These are phyloP conservation scores for Garra rufa DNA, from an alignment of 2,113 vertebrate species.

Conservation along the genomic window DNA sequence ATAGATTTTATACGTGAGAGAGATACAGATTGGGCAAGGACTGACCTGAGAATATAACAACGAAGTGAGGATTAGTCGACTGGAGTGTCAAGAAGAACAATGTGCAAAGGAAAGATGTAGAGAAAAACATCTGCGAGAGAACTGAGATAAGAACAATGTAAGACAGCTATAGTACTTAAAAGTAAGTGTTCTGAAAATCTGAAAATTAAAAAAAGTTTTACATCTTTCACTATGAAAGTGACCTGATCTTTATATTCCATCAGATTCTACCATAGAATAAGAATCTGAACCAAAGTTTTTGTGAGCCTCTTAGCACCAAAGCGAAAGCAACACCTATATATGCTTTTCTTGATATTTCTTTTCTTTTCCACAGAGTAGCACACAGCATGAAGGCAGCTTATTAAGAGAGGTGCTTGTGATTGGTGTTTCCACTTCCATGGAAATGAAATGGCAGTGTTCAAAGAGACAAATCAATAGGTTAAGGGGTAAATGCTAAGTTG, in stretches of 20 bases:
- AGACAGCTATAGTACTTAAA: constrained; percentile 5
- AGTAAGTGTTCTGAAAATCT: constrained; percentile 3
- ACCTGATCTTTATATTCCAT: constrained; percentile 7
- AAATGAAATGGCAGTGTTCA: constrained; percentile 19
- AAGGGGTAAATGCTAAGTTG: constrained; percentile 19
- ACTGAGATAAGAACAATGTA: constrained; percentile 29
- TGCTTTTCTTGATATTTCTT: not conserved
- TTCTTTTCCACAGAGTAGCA: not conserved
- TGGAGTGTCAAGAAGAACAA: not conserved
- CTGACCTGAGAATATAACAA: not conserved
- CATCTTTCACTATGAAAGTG: not conserved
- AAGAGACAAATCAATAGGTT: constrained; percentile 41
- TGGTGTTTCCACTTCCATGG: constrained; percentile 22
- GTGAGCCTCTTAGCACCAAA: not conserved
- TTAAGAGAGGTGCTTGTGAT: constrained; percentile 33
- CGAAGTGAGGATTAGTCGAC: not conserved
- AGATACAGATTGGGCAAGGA: not conserved
- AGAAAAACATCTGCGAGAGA: constrained; percentile 1
- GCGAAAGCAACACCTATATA: constrained; percentile 19
- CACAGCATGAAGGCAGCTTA: constrained; percentile 7
- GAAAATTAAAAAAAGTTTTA: constrained; percentile 25
- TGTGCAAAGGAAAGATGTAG: not conserved
- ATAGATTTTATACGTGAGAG: not conserved
- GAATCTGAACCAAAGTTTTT: constrained; percentile 6
- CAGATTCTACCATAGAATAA: constrained; percentile 21